Evolutionary conservation across 64 coral and sea anemone species (phyloP).

Genomic region (Platygyra sinensis): DNA sequence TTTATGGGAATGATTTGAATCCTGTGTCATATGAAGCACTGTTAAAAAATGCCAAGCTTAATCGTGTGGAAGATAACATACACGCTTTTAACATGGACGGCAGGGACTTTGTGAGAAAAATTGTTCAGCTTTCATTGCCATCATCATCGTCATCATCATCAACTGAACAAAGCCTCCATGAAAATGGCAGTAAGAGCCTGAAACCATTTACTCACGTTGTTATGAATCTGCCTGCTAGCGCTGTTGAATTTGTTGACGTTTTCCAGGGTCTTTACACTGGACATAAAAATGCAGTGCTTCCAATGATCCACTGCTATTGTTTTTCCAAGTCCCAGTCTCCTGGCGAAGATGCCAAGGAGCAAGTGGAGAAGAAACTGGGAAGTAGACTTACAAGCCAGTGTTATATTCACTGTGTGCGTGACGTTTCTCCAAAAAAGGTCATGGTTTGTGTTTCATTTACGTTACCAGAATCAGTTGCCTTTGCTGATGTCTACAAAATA

Average conservation of each 20-base stretch:
- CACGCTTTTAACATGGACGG: constrained; percentile 92
- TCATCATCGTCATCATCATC: neutral
- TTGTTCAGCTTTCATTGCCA: constrained; percentile 18
- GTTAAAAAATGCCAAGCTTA: constrained; percentile 73
- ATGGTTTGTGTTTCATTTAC: constrained; percentile 98
- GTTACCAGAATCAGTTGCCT: constrained; percentile 69
- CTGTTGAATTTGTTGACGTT: constrained; percentile 86
- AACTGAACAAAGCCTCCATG: neutral
- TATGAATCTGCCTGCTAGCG: constrained; percentile 98
- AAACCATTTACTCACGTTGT: constrained; percentile 82
- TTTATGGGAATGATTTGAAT: constrained; percentile 98
- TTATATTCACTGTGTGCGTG: constrained; percentile 71
- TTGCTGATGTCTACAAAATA: constrained; percentile 11
- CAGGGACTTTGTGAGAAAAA: constrained; percentile 73
- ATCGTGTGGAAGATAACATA: constrained; percentile 66
- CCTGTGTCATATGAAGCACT: constrained; percentile 84
- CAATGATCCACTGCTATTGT: constrained; percentile 93
- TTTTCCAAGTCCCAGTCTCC: constrained; percentile 86
- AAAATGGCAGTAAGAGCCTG: neutral
- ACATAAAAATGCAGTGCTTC: constrained; percentile 20
- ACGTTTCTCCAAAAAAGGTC: constrained; percentile 93
- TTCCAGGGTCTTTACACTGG: constrained; percentile 73
- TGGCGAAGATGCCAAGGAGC: constrained; percentile 59
- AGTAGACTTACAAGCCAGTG: constrained; percentile 26
- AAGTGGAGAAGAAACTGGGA: constrained; percentile 73